Base-by-base conservation (phyloP, 2,797 vertebrate species). In the Danio choprae region DNA sequence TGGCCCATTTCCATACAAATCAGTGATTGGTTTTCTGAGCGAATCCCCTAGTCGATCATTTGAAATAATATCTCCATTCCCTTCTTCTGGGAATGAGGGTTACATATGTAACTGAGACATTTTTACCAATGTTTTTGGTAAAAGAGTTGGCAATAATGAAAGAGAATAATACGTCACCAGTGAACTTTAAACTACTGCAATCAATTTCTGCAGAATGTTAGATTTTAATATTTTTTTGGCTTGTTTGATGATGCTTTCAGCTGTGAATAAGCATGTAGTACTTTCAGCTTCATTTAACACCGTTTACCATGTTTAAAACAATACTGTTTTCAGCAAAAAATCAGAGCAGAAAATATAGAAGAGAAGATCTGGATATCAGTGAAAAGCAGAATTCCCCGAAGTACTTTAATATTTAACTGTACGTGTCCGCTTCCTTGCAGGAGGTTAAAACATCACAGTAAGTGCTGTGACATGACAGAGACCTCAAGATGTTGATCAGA, bases 381-480 rank as follows among this genome's bases (percentile, higher is more conserved):
- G 36, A 68, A 68, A 5, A 46, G n/a, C 41, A 36, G 7, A 43
- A 5, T 59, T 44, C 18, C 50, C 6, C 56, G 13, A 63, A n/a
- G 6, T 16, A 1, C 55, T 67, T 67, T 20, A 50, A 22, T 48
- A 50, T 48, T 50, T 6, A 50, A 62, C n/a, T 12, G 2, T 41
- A 55, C 36, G 48, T 36, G 20, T 55, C 40, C 44, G 7, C 13
- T 44, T 29, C 20, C 4, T n/a, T 65, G 18, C 13, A 65, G 48
- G 15, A 44, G 48, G 50, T 55, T 65, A 65, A 65, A 65, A 43
- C 74, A 4, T 16, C 40, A 18, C 18, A 55, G 36, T 29, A 29
- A 44, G 6, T 65, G 29, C 12, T 56, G 74, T 56, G 62, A 36
- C 43, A 50, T 59, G 76, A 68, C 55, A 40, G 16, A 69, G n/a